Evolutionary conservation across 2,888 invertebrate species (phyloP), one percentile per base, ranked within the genome.

Genomic region (Drosophila rellima): DNA sequence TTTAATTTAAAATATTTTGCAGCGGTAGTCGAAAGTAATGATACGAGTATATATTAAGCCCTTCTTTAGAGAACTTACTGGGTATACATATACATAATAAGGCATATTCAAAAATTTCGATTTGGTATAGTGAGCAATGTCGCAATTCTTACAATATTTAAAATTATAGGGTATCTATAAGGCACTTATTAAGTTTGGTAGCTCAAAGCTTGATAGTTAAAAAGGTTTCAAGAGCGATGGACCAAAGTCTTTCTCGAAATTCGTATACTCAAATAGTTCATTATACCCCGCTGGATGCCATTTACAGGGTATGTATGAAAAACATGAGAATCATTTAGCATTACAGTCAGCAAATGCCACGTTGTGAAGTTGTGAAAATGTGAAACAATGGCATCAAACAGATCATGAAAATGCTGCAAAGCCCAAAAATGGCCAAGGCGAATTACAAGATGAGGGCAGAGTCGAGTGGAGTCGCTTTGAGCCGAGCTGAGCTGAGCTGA

Each of bases 381-480:
- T 78, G 81, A 82, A 82, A 73, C 78, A 81, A 80, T 83, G 76
- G 81, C 80, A 83, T 62, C 70, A 75, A 77, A 40, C 63, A 80
- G 72, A 71, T 77, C 80, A 76, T 74, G 81, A 78, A 80, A 80
- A 85, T 72, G 79, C 66, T 54, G 73, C 69, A 70, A 69, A 70
- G 64, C 80, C 80, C 78, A 70, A 76, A 82, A 85, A 75, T 74
- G 78, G 77, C 71, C 70, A 85, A 71, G 70, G 78, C 77, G 85
- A 88, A 81, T 89, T 78, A 77, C 67, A 74, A 69, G 74, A 52
- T 17, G 47, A 52, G 57, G 52, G 45, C 35, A 45, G 45, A 45
- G 26, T 26, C 40, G 33, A 35, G 13, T 17, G 15, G 44, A 42
- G n/a, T 18, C 8, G 50, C 10, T 2, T 29, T 4, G 45, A 42